A percentile compares a stretch with the other conserved stretches of the same genome.
These are phyloP conservation scores for Bathynomus jamesi DNA, from an alignment of 1,140 invertebrate genomes.

Conservation along the genomic window DNA sequence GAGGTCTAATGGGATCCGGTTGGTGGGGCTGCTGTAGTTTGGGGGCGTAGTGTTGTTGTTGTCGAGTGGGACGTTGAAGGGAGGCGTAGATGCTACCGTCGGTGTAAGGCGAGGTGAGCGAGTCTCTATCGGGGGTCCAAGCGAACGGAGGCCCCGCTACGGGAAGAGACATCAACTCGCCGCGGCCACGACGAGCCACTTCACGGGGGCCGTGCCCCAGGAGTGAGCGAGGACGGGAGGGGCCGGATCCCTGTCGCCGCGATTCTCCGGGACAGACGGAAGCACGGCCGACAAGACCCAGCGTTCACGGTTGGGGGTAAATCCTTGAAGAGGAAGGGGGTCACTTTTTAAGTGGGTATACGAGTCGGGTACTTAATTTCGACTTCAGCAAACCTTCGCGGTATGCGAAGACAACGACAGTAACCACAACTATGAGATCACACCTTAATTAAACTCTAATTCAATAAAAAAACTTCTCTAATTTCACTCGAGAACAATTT, in stretches of 20 bases:
- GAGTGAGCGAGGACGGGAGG: neutral
- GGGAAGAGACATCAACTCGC: neutral
- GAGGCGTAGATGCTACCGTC: constrained; percentile 36
- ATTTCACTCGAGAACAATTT: too few species aligned
- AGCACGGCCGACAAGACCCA: neutral
- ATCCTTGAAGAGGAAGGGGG: too few species aligned
- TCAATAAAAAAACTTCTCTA: too few species aligned
- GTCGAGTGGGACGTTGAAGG: constrained; percentile 23
- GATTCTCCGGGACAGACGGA: neutral
- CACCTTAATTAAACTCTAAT: too few species aligned
- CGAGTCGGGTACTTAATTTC: too few species aligned
- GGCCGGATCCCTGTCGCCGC: neutral
- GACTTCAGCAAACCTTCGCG: too few species aligned
- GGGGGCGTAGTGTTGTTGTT: neutral
- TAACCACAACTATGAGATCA: too few species aligned
- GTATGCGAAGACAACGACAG: too few species aligned
- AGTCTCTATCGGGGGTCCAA: constrained; percentile 37
- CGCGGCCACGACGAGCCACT: neutral
- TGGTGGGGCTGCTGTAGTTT: constrained; percentile 13
- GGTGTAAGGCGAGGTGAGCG: constrained; percentile 32
- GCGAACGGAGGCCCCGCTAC: constrained; percentile 3
- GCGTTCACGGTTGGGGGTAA: neutral
- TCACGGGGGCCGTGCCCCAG: neutral
- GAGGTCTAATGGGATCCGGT: neutral
- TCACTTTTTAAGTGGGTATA: too few species aligned